Percentiles rank a stretch among this genome's conserved stretches.
These are phyloP conservation scores for Tipula unca DNA, from an alignment of 2,888 invertebrate species.

Conservation along the genomic window DNA sequence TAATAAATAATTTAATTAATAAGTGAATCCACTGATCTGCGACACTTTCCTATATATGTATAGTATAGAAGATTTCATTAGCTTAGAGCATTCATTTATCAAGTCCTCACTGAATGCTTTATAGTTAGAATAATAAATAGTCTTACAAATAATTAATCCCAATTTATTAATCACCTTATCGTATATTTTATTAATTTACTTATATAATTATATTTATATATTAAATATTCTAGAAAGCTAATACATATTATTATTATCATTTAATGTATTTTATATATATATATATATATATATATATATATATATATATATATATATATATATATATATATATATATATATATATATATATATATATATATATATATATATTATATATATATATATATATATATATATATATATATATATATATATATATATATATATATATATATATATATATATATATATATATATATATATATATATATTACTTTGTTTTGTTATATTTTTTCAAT, in stretches of 20 bases:
- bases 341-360: not conserved
- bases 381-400: not conserved
- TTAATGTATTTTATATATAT: not conserved
- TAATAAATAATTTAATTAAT: not conserved
- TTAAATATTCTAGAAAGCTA: not conserved
- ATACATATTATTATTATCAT: not conserved
- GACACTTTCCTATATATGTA: not conserved
- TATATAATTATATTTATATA: not conserved
- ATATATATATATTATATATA: not conserved
- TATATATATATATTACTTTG: not conserved
- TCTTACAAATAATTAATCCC: not conserved
- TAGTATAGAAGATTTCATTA: no score
- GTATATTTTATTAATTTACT: not conserved
- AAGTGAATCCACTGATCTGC: not conserved
- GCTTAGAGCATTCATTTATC: not conserved
- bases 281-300: not conserved
- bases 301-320: not conserved
- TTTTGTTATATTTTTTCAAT: not conserved
- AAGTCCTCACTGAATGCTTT: not conserved
- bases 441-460: not conserved
- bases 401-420: not conserved
- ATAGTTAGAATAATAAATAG: not conserved
- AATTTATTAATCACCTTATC: not conserved
- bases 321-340: not conserved
- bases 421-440: not conserved